A percentile compares a stretch with the other conserved stretches of the same genome.
Evolutionary conservation across 35 echinoderm and acorn worm species (phyloP).

Genomic region (Chiridota heheva): DNA sequence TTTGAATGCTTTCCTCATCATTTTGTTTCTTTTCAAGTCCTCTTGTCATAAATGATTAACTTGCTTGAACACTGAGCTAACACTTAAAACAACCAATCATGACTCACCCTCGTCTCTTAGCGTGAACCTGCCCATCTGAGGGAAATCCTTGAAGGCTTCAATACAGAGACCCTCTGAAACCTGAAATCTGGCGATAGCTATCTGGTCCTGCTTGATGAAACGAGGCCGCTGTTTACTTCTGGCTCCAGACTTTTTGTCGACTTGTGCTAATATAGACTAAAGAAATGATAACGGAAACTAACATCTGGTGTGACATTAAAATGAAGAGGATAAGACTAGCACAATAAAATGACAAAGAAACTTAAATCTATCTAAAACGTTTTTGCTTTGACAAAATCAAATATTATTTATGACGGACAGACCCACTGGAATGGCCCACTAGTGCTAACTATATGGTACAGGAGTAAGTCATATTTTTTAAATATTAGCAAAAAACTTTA

Average conservation of each 20-base stretch:
- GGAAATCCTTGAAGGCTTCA: slow-evolving; percentile 96
- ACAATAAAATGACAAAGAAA: no score
- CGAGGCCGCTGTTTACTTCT: slow-evolving; percentile 73
- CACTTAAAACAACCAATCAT: neutral
- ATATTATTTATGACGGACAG: no score
- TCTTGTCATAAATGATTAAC: neutral
- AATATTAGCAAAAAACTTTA: no score
- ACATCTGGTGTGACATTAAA: no score
- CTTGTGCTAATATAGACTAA: slow-evolving; percentile 77
- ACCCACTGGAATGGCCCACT: no score
- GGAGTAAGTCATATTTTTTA: no score
- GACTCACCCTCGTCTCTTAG: slow-evolving; percentile 95
- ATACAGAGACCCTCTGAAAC: slow-evolving; percentile 75
- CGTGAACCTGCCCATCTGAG: slow-evolving; percentile 97
- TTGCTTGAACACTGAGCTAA: neutral
- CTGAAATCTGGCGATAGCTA: slow-evolving; percentile 82
- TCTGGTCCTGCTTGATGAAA: slow-evolving; percentile 96
- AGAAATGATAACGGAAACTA: slow-evolving; percentile 3
- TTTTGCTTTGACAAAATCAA: no score
- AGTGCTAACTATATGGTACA: no score
- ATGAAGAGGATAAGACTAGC: no score
- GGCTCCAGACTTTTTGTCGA: slow-evolving; percentile 89
- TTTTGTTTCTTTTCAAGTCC: neutral
- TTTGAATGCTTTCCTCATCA: neutral
- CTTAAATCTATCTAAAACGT: no score